Base-by-base conservation (phyloP, 2,113 vertebrate species). In the Anhinga anhinga region DNA sequence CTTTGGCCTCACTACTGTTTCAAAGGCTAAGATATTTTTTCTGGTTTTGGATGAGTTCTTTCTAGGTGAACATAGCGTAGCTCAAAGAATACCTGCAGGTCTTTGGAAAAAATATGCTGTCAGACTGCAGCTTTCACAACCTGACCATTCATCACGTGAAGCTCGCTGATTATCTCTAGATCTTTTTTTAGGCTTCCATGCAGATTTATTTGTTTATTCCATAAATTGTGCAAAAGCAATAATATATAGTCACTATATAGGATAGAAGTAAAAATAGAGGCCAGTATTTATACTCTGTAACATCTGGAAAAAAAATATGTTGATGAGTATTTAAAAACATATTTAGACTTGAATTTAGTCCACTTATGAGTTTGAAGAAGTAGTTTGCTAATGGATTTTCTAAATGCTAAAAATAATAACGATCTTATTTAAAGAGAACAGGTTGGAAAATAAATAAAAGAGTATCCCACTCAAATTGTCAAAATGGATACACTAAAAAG, bases 101-200 rank as follows among this genome's bases (percentile, higher is more conserved):
- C 36, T 55, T 86, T 12, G 18, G 38, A 22, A 55, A 77, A 77
- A 36, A 22, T 58, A 3, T 0, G 6, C 15, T 26, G 63, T 34
- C 40, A 62, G 27, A 23, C 18, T 53, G 27, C 47, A 79, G 6
- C 30, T 63, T 85, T 79, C 44, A 17, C 34, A 67, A 36, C 42
- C 67, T 73, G 49, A 4, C 20, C 5, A 1, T 47, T 70, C 0
- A 3, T 23, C 14, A 16, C 29, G 3, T 19, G 7, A 21, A 20
- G 11, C n/a, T 83, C 25, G 3, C 30, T 67, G 13, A 49, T 69
- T 38, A 30, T 74, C 65, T 74, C 16, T 23, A 56, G 34, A 25
- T 25, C 5, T 34, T 61, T 19, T 25, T 25, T 11, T 26, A 12
- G 18, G 13, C 5, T 84, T 84, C 25, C 21, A 19, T 67, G 29